These are phyloP conservation scores for Aphaenogaster floridana DNA, from an alignment of 1,140 invertebrate genomes.

Conservation along the genomic window DNA sequence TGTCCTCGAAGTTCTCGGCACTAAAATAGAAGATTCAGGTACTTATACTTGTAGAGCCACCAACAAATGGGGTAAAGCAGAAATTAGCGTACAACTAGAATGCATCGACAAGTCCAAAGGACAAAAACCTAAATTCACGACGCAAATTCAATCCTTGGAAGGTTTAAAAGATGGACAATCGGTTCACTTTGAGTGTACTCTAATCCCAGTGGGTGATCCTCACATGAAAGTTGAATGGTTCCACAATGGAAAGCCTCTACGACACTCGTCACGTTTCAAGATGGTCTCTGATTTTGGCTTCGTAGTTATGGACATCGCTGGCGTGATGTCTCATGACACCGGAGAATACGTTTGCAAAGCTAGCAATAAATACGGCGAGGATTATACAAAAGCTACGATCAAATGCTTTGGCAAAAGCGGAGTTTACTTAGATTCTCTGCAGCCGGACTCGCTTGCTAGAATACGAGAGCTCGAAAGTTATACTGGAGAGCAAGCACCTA, in stretches of 20 bases:
- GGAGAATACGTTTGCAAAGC: slow-evolving; percentile 97
- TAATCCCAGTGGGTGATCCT: slow-evolving; percentile 97
- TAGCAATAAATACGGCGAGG: slow-evolving; percentile 96
- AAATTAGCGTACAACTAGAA: slow-evolving; percentile 94
- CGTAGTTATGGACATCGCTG: slow-evolving; percentile 97
- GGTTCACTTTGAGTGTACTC: slow-evolving; percentile 96
- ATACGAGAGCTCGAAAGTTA: slow-evolving; percentile 95
- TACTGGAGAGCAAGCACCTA: slow-evolving; percentile 89
- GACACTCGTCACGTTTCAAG: slow-evolving; percentile 96
- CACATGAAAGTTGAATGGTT: slow-evolving; percentile 98
- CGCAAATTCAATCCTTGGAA: slow-evolving; percentile 94
- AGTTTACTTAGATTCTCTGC: slow-evolving; percentile 97
- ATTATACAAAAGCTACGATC: slow-evolving; percentile 94
- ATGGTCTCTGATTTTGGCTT: slow-evolving; percentile 98
- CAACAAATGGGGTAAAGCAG: slow-evolving; percentile 95
- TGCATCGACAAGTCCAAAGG: slow-evolving; percentile 95
- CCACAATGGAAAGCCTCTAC: slow-evolving; percentile 95
- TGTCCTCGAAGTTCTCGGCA: slow-evolving; percentile 96
- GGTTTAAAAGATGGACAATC: slow-evolving; percentile 96
- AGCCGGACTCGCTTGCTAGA: slow-evolving; percentile 96
- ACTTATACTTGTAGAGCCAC: slow-evolving; percentile 95
- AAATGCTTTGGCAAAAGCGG: slow-evolving; percentile 94
- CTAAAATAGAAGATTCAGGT: slow-evolving; percentile 95
- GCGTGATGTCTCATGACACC: slow-evolving; percentile 96
- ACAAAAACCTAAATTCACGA: slow-evolving; percentile 95